Evolutionary conservation across 2,888 invertebrate genomes (phyloP).

Genomic region (Tyria jacobaeae): DNA sequence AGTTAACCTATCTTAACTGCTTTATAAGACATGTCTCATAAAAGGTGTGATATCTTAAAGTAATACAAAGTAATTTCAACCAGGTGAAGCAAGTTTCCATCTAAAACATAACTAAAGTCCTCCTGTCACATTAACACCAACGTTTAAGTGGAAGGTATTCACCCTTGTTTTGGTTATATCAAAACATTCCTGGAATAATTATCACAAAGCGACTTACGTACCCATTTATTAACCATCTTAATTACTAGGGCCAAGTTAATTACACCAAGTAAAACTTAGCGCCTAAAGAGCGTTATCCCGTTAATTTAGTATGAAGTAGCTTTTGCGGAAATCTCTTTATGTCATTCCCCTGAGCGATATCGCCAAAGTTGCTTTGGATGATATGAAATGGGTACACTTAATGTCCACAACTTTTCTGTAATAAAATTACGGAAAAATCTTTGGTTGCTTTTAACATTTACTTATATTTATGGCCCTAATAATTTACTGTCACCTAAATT

Average conservation of each 20-base stretch:
- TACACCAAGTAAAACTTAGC: slow-evolving; percentile 81
- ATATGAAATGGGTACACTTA: slow-evolving; percentile 70
- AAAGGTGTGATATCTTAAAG: slow-evolving; percentile 51
- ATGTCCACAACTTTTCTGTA: slow-evolving; percentile 75
- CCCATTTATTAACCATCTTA: slow-evolving; percentile 85
- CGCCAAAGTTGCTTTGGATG: slow-evolving; percentile 63
- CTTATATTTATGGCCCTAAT: slow-evolving; percentile 80
- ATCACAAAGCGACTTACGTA: slow-evolving; percentile 82
- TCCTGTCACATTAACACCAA: slow-evolving; percentile 71
- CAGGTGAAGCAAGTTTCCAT: slow-evolving; percentile 61
- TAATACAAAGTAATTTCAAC: slow-evolving; percentile 56
- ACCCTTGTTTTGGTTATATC: slow-evolving; percentile 79
- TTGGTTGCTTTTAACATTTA: slow-evolving; percentile 77
- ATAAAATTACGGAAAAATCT: slow-evolving; percentile 82
- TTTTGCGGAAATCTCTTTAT: slow-evolving; percentile 74
- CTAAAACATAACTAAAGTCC: slow-evolving; percentile 66
- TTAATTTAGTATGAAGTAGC: slow-evolving; percentile 75
- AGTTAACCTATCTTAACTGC: slow-evolving; percentile 34
- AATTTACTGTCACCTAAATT: slow-evolving; percentile 77
- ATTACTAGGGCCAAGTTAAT: slow-evolving; percentile 84
- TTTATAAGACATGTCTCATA: slow-evolving; percentile 48
- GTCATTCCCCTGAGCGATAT: slow-evolving; percentile 69
- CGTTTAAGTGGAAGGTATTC: slow-evolving; percentile 69
- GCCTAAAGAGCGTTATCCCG: slow-evolving; percentile 79
- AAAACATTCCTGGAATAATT: slow-evolving; percentile 83